Evolutionary conservation across 2,797 vertebrate genomes (phyloP), one percentile per base, ranked within the genome.

Genomic region (Triplophysa bombifrons): DNA sequence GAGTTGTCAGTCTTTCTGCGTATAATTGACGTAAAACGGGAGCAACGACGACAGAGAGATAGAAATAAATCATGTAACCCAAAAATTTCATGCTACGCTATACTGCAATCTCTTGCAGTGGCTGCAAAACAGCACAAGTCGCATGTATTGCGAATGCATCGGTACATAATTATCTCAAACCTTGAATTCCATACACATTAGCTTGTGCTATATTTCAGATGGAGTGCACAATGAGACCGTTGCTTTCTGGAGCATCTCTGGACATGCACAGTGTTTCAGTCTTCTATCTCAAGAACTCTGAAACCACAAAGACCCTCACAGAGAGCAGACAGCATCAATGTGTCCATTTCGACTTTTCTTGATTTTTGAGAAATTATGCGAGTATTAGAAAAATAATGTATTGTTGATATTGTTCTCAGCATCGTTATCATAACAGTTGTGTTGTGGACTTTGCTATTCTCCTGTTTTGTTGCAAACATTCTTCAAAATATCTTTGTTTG

Each of bases 1-100:
- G 82, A 85, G 83, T 76, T 84, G 72, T 89, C 87, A 89, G 80
- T 86, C 85, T 82, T 86, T 66, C 72, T 84, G 66, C 82, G 58
- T 14, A 78, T 77, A 68, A 44, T 64, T 70, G 67, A 50, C 12
- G 67, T 67, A 78, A 48, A 74, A 63, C n/a, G 8, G 63, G 34
- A 30, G 1, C 30, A 75, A 17, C 12, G n/a, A 17, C 12, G 13
- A n/a, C 44, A 84, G 44, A 78, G 79, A 80, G 22, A 65, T 22
- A 19, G 46, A 46, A 80, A 71, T 68, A 51, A 65, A 17, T 25
- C 44, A 79, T 53, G 34, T 50, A 72, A 41, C 2, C 0, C 22
- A 71, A n/a, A 51, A 64, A 78, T 78, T 11, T 22, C 58, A 65
- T 63, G 67, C 55, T 61, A 77, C 8, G 41, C 6, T 16, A 71